phyloP scores from a whole-genome alignment of 1,140 invertebrate genomes.

The Colletes gigas region DNA sequence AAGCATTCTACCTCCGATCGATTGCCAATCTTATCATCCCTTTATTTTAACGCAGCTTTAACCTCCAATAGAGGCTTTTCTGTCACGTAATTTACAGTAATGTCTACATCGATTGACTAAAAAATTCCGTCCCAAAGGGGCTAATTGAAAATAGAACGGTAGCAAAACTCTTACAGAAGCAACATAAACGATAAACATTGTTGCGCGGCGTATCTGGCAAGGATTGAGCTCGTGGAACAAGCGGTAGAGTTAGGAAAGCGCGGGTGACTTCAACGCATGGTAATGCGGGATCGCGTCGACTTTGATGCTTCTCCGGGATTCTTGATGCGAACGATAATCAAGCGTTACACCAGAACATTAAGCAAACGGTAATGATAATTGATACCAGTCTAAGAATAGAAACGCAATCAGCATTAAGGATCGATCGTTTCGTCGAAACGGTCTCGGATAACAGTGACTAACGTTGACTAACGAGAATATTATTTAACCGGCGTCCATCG shows the following conservation, averaged over 20 bases:
- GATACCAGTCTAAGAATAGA: background rate
- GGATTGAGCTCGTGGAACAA: background rate
- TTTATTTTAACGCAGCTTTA: too few relatives aligned
- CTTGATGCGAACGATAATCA: background rate
- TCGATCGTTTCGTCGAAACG: background rate
- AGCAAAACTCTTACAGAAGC: too few relatives aligned
- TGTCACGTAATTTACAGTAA: too few relatives aligned
- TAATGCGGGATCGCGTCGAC: background rate
- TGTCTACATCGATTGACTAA: too few relatives aligned
- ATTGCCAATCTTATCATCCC: too few relatives aligned
- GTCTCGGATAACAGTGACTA: background rate
- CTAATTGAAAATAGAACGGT: too few relatives aligned
- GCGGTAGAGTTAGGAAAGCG: background rate
- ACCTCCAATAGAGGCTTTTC: too few relatives aligned
- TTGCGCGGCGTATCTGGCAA: too few relatives aligned
- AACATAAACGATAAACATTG: too few relatives aligned
- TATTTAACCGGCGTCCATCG: background rate
- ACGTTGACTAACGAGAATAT: background rate
- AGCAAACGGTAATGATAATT: slow-evolving; percentile 1
- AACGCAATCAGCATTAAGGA: background rate
- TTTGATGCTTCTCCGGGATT: background rate
- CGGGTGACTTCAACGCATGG: slow-evolving; percentile 8
- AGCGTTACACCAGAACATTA: too few relatives aligned
- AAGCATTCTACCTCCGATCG: background rate
- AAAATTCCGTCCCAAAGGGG: too few relatives aligned